A percentile compares a stretch with the other conserved stretches of the same genome.
Conservation (phyloP, 35 echinoderm and acorn worm species). For the Anneissia japonica region DNA sequence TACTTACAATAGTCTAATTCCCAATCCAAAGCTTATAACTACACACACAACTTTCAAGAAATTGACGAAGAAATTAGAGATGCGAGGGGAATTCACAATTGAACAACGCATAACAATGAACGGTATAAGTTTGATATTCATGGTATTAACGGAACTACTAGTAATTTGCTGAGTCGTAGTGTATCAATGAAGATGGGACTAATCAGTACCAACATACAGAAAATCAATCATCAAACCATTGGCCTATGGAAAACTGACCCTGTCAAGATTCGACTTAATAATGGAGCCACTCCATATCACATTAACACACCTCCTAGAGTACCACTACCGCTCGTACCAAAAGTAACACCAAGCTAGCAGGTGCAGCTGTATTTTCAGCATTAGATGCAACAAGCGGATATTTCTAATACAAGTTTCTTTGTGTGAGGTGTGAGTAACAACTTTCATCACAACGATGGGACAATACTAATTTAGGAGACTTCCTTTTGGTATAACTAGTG, state of each 20-base stretch:
- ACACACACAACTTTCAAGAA: neutral
- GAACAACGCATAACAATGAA: neutral
- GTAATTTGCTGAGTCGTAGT: neutral
- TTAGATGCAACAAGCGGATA: constrained; percentile 56
- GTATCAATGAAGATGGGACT: neutral
- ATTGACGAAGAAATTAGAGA: neutral
- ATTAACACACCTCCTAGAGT: constrained; percentile 25
- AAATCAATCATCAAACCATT: neutral
- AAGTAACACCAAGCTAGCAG: neutral
- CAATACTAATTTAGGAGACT: neutral
- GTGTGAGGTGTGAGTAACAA: constrained; percentile 34
- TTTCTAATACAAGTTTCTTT: constrained; percentile 58
- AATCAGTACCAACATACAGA: neutral
- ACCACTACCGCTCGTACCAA: constrained; percentile 10
- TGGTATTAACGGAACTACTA: neutral
- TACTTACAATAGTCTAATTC: neutral
- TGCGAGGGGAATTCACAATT: neutral
- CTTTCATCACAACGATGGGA: constrained; percentile 52
- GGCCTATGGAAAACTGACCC: neutral
- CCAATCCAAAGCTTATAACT: neutral
- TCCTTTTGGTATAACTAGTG: neutral
- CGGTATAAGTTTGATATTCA: neutral
- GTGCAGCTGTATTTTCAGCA: constrained; percentile 11
- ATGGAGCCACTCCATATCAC: constrained; percentile 15
- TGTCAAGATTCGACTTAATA: constrained; percentile 8